A percentile compares a stretch with the other conserved stretches of the same genome.
These are phyloP conservation scores for Daboia siamensis DNA, from an alignment of 2,113 vertebrate genomes.

Conservation along the genomic window DNA sequence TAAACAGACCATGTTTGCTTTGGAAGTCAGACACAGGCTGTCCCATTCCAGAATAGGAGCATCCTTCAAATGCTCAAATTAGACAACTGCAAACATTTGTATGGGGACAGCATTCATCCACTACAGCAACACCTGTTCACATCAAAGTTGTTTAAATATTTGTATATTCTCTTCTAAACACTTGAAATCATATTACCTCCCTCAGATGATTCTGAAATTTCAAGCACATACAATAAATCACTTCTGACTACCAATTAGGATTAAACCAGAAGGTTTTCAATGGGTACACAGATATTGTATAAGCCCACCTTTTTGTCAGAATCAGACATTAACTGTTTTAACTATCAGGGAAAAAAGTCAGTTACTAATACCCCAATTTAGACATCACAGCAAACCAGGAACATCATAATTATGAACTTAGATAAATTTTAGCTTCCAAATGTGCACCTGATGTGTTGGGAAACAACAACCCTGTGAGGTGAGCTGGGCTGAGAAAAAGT, in stretches of 20 bases:
- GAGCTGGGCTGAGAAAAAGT: neutral
- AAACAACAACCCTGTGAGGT: neutral
- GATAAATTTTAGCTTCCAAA: neutral
- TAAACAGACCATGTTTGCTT: neutral
- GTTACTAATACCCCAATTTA: neutral
- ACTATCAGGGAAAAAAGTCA: neutral
- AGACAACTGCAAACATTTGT: slow-evolving; percentile 22
- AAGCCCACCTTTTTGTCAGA: neutral
- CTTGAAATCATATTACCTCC: neutral
- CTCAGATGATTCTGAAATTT: neutral
- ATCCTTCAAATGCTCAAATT: slow-evolving; percentile 7
- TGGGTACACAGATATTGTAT: neutral
- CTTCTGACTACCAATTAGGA: neutral
- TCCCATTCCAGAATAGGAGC: slow-evolving; percentile 2
- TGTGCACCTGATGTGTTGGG: neutral
- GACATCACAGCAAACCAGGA: neutral
- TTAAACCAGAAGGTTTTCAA: neutral
- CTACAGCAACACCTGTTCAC: slow-evolving; percentile 3
- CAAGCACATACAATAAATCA: neutral
- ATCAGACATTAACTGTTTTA: neutral
- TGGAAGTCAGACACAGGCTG: neutral
- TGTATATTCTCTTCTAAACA: neutral
- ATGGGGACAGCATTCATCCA: neutral
- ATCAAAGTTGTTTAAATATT: slow-evolving; percentile 4
- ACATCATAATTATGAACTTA: neutral